These are phyloP conservation scores for Elanoides forficatus DNA, from an alignment of 2,113 vertebrate species.

Conservation along the genomic window DNA sequence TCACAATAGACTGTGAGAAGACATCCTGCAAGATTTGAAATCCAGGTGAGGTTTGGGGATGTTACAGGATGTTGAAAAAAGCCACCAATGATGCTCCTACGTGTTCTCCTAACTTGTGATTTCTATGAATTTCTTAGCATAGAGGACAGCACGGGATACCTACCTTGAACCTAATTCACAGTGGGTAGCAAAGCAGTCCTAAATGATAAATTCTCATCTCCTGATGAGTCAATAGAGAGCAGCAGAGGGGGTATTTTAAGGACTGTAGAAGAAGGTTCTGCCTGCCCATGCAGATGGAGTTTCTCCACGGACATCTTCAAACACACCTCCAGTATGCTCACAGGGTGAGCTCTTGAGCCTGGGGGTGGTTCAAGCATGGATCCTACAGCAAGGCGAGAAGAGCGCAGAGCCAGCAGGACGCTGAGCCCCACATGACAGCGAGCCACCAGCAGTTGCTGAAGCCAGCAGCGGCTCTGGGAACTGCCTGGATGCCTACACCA, in stretches of 20 bases:
- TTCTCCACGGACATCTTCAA: not conserved
- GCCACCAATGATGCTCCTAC: not conserved
- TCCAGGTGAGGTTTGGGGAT: not conserved
- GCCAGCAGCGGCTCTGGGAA: not conserved
- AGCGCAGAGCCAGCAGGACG: not conserved
- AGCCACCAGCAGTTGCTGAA: not conserved
- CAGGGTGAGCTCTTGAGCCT: not conserved
- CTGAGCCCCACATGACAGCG: not conserved
- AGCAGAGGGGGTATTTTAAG: not conserved
- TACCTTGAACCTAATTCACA: not conserved
- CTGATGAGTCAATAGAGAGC: not conserved
- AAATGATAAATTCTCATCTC: not conserved
- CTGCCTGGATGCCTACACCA: not conserved
- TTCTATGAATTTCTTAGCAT: not conserved
- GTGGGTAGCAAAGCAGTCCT: not conserved
- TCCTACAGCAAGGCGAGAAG: not conserved
- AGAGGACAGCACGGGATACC: not conserved
- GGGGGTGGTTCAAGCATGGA: fast-evolving
- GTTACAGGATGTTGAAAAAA: not conserved
- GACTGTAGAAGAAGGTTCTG: not conserved
- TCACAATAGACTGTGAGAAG: not conserved
- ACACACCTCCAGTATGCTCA: not conserved
- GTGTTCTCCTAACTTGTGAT: not conserved
- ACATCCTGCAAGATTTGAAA: not conserved
- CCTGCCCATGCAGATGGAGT: not conserved